Base-by-base conservation (phyloP, 2,113 vertebrate genomes). In the Eolophus roseicapilla region DNA sequence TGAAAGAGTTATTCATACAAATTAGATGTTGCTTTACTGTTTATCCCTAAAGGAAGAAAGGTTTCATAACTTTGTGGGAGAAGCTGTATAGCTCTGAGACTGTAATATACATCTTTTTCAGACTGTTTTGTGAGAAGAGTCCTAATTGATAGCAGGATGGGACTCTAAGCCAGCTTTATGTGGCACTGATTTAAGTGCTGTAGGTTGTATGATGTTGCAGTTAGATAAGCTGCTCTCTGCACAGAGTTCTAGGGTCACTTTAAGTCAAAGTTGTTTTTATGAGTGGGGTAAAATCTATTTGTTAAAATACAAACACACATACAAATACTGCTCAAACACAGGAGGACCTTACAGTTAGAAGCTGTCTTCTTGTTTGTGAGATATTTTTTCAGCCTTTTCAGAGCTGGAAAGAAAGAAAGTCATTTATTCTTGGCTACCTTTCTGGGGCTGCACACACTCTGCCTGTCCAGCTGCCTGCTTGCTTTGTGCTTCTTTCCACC, bases 51-150 rank as follows among this genome's bases (percentile, higher is more conserved):
- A 95, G 95, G 78, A 96, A 94, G 19, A 87, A 86, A 79, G 71
- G 93, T 95, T 96, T 96, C 78, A 74, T 88, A 93, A 91, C 62
- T 94, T 91, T 84, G 64, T 93, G 68, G 50, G 68, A 96, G 76
- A 97, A 92, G 90, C 68, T 92, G 62, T 21, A 43, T 64, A 67
- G 87, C 80, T 89, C 65, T 13, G 1, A 95, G 93, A 73, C 75
- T 82, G 62, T 43, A 92, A 91, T 57, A 82, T 29, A 41, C 71
- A 88, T 83, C 41, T 68, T 96, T 85, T 84, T 65, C 53, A 77
- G 78, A 41, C 53, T 76, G 39, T 69, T 82, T 95, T 91, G 70
- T 3, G 3, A 78, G 50, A 91, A 49, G 37, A 57, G 29, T 89
- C 81, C 60, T 90, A 77, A 90, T 70, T 87, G 84, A 69, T 31